phyloP scores from a whole-genome alignment of 2,113 vertebrate species.

The Poeciliopsis retropinna region DNA sequence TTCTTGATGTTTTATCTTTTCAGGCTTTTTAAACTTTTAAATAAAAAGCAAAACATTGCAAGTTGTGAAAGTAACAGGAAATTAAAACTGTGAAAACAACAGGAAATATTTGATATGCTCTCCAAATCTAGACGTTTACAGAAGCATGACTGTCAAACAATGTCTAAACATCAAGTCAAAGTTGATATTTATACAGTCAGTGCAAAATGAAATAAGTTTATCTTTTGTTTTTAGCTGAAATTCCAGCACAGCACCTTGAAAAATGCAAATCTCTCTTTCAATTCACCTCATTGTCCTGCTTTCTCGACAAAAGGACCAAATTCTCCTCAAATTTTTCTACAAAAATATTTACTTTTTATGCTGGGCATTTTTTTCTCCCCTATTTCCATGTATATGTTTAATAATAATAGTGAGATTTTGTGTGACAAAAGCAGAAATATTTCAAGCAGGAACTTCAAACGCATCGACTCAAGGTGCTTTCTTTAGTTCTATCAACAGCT shows the following conservation, averaged over 20 bases:
- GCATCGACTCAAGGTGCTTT: too few relatives aligned
- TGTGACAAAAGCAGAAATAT: neutral
- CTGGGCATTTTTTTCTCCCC: neutral
- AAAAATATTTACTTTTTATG: neutral
- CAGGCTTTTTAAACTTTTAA: too few relatives aligned
- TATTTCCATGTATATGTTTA: neutral
- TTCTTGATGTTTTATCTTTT: neutral
- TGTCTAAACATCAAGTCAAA: too few relatives aligned
- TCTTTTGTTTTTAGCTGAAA: constrained; percentile 1
- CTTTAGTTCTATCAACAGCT: neutral
- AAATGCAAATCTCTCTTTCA: neutral
- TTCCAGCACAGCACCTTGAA: neutral
- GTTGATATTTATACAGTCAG: too few relatives aligned
- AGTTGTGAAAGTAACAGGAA: neutral
- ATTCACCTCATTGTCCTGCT: neutral
- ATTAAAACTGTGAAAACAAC: constrained; percentile 5
- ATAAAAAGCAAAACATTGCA: too few relatives aligned
- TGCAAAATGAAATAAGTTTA: neutral
- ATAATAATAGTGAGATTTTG: neutral
- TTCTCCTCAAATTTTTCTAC: neutral
- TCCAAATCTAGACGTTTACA: neutral
- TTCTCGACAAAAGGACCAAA: neutral
- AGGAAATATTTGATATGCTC: neutral
- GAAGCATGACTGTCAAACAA: neutral
- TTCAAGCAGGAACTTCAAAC: neutral